A percentile compares a stretch with the other conserved stretches of the same genome.
Conservation (phyloP, 2,113 vertebrate genomes). For the Cephalopterus ornatus region DNA sequence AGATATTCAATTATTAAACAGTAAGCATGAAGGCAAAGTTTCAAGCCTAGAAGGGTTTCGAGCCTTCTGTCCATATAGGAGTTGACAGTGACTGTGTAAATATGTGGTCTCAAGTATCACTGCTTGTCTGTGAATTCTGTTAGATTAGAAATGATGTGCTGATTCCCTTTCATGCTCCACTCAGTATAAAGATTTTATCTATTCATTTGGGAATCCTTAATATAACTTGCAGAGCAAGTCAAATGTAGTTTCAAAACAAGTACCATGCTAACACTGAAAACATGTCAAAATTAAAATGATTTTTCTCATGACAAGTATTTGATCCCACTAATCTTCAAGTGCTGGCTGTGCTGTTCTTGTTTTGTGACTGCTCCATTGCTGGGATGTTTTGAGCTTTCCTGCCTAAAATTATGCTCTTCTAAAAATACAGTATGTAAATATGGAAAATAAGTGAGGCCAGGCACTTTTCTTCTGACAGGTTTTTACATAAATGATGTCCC, state of each 20-base stretch:
- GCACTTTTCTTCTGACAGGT: constrained; percentile 1
- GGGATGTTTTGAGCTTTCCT: constrained; percentile 28
- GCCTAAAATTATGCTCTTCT: constrained; percentile 17
- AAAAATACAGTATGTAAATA: constrained; percentile 34
- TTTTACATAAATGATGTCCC: background rate
- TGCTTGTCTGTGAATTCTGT: constrained; percentile 1
- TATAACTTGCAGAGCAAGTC: constrained; percentile 2
- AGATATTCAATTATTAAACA: constrained; percentile 29
- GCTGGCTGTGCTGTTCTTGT: constrained; percentile 3
- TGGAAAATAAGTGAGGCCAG: background rate
- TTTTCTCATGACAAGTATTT: constrained; percentile 37
- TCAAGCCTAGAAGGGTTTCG: background rate
- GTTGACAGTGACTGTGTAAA: background rate
- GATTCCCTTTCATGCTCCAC: constrained; percentile 34
- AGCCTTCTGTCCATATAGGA: background rate
- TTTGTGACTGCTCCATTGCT: background rate
- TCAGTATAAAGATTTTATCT: background rate
- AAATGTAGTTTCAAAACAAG: constrained; percentile 47
- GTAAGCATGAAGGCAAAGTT: background rate
- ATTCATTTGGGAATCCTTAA: constrained; percentile 26
- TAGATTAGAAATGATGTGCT: constrained; percentile 10
- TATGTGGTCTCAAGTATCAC: background rate
- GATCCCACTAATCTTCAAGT: constrained; percentile 33
- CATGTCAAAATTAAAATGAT: constrained; percentile 40
- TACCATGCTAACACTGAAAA: background rate